Conservation (phyloP, 2,888 invertebrate species). For the Nemapogon koenigi region DNA sequence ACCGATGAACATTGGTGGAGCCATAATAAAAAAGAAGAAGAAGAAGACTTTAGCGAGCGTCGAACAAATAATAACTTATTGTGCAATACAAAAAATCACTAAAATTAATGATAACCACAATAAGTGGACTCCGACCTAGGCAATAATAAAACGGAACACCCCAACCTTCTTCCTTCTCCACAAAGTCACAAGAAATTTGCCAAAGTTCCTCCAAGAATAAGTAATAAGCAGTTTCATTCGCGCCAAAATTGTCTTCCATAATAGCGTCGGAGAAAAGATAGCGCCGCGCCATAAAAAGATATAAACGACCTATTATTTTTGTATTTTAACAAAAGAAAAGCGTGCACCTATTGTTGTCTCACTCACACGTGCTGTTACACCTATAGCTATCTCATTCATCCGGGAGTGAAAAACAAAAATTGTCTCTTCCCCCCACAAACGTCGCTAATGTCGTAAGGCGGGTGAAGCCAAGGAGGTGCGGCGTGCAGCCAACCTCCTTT, state of each 20-base stretch:
- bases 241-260: slow-evolving; percentile 64
- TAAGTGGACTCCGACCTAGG: too few species aligned
- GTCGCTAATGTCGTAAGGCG: slow-evolving; percentile 40
- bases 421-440: slow-evolving; percentile 39
- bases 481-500: slow-evolving; percentile 42
- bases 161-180: too few species aligned
- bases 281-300: slow-evolving; percentile 60
- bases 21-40: too few species aligned
- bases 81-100: too few species aligned
- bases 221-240: slow-evolving; percentile 65
- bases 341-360: slow-evolving; percentile 57
- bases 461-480: slow-evolving; percentile 35
- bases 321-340: slow-evolving; percentile 61
- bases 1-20: too few species aligned
- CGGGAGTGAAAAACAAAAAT: slow-evolving; percentile 57
- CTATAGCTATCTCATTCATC: slow-evolving; percentile 29
- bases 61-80: too few species aligned
- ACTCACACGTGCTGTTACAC: slow-evolving; percentile 26
- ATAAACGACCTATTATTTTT: slow-evolving; percentile 67
- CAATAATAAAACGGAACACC: too few species aligned
- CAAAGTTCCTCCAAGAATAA: slow-evolving; percentile 46
- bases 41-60: too few species aligned
- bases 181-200: slow-evolving; percentile 28
- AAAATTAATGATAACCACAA: too few species aligned
- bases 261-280: slow-evolving; percentile 59